Evolutionary conservation across 2,888 invertebrate genomes (phyloP).

Genomic region (Sarcophaga caerulescens): DNA sequence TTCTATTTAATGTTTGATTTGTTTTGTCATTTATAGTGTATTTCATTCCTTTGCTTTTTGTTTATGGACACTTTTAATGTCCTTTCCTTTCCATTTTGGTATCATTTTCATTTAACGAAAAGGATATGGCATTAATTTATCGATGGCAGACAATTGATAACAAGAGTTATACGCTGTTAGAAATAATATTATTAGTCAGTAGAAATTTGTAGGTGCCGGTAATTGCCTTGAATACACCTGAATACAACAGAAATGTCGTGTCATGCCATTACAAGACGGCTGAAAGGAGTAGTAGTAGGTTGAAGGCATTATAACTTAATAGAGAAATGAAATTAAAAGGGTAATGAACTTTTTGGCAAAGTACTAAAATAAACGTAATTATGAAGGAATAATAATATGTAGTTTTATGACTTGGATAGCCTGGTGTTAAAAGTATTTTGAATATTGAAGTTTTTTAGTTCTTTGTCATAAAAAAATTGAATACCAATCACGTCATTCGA

Average conservation of each 20-base stretch:
- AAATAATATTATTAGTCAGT: constrained; percentile 78
- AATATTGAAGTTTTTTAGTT: no score
- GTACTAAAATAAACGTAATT: constrained; percentile 21
- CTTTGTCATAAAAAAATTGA: no score
- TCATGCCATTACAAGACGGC: background rate
- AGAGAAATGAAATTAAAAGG: constrained; percentile 5
- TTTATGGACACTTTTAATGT: background rate
- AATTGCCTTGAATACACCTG: constrained; percentile 33
- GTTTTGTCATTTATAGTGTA: constrained; percentile 34
- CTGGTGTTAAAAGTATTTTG: no score
- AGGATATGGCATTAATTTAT: constrained; percentile 78
- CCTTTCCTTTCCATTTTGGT: constrained; percentile 2
- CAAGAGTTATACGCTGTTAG: constrained; percentile 65
- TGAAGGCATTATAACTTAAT: background rate
- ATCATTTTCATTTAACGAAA: constrained; percentile 20
- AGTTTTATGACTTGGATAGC: background rate
- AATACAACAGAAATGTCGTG: constrained; percentile 2
- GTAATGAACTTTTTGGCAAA: constrained; percentile 34
- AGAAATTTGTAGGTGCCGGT: constrained; percentile 68
- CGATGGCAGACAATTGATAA: constrained; percentile 79
- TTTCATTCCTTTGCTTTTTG: background rate
- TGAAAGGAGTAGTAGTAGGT: background rate
- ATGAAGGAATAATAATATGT: background rate
- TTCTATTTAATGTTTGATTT: constrained; percentile 54
- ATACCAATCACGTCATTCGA: no score